Evolutionary conservation across 2,888 invertebrate genomes (phyloP), one percentile per base, ranked within the genome.

Genomic region (Drymonia ruficornis): DNA sequence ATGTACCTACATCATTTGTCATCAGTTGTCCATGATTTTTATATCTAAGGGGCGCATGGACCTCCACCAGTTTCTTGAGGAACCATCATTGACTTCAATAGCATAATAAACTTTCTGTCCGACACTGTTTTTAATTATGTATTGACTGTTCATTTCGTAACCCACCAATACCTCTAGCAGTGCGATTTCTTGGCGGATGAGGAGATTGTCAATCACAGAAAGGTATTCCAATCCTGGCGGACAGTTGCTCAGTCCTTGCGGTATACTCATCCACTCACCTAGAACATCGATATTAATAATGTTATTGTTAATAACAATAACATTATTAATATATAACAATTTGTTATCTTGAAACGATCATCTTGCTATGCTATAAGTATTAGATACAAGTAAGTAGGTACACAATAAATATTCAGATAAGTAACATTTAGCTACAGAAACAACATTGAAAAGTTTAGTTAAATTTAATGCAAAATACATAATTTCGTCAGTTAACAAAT

Each of bases 201-300:
- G 93, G 54, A 98, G 91, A 72, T 96, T 96, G 84, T 97, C 97
- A 94, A 98, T 95, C 95, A 94, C 95, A 92, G 96, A 96, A 91
- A 98, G 96, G 94, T 96, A 98, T 93, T 97, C 97, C 95, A 98
- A 95, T 71, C 97, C 97, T 83, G 95, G 96, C 51, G 96, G 97
- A 93, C 96, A 97, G 83, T 95, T 96, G 94, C 94, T 94, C 77
- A 93, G 94, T 70, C 94, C 95, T 93, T 94, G 94, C 66, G 96
- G 96, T 84, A 96, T 94, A 94, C 87, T 95, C 96, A 96, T 96
- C 97, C 97, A 97, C 63, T 96, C 96, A 95, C 95, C 97, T 96
- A 81, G 48, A 91, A 93, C 36, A 52, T 48, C 23, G 43, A 48
- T 23, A 48, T 18, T 59, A 50, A 36, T 36, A 9, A 36, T n/a